Evolutionary conservation across 2,113 vertebrate species (phyloP).

Genomic region (Daphoenositta chrysoptera): DNA sequence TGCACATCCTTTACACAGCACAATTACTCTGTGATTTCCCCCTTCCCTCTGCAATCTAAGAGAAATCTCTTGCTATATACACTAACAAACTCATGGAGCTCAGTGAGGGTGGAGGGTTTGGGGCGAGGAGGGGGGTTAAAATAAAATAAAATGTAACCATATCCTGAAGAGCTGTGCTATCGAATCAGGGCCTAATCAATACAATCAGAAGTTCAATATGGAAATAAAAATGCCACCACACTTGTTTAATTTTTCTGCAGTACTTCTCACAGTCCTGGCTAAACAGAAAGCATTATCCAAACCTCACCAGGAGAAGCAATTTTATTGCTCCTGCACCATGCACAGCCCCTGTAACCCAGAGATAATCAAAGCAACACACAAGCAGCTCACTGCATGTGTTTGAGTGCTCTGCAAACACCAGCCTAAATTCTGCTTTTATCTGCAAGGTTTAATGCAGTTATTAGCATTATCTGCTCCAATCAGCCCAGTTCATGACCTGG

Average conservation of each 20-base stretch:
- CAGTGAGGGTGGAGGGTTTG: neutral
- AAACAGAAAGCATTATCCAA: neutral
- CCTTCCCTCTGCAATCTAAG: neutral
- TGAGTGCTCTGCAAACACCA: neutral
- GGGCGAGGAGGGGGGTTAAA: accelerated
- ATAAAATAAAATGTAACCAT: neutral
- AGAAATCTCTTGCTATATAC: neutral
- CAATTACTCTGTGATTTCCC: neutral
- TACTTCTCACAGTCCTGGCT: neutral
- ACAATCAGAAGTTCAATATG: neutral
- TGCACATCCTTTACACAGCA: neutral
- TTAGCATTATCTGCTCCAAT: neutral
- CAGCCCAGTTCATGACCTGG: neutral
- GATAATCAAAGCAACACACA: neutral
- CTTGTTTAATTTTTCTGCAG: neutral
- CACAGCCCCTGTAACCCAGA: neutral
- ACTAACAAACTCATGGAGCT: neutral
- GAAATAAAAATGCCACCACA: neutral
- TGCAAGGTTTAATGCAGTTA: neutral
- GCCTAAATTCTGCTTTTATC: neutral
- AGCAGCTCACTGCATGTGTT: neutral
- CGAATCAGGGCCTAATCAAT: neutral
- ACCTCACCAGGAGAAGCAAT: neutral
- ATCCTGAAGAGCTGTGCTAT: neutral
- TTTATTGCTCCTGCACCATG: neutral